phyloP scores from a whole-genome alignment of 1,140 invertebrate species.

The Cherax quadricarinatus region DNA sequence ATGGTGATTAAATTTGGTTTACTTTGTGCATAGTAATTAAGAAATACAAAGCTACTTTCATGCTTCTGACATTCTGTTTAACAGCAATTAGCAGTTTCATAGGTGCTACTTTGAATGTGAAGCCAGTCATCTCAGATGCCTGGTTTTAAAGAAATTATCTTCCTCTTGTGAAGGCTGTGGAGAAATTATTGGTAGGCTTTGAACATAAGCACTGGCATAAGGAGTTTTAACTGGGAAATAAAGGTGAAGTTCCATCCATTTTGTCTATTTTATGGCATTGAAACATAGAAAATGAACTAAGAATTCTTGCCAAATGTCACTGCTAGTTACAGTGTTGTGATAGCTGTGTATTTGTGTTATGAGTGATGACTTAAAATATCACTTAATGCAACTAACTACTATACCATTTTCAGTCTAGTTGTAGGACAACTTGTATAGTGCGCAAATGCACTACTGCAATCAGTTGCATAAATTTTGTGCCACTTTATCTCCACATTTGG shows the following conservation, averaged over 20 bases:
- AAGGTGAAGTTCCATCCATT: constrained; percentile 3
- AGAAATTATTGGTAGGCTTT: neutral
- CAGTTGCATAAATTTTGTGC: neutral
- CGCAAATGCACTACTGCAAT: neutral
- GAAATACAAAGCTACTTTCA: constrained; percentile 2
- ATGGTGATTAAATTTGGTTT: neutral
- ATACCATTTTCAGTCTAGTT: neutral
- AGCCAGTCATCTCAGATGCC: neutral
- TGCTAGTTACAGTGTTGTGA: neutral
- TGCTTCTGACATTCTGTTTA: neutral
- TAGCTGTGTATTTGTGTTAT: neutral
- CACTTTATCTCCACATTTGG: neutral
- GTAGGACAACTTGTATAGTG: neutral
- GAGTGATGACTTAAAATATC: neutral
- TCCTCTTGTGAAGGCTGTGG: neutral
- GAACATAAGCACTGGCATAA: constrained; percentile 14
- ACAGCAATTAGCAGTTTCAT: neutral
- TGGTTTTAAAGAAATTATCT: neutral
- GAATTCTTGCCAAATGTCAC: constrained; percentile 9
- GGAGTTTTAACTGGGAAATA: neutral
- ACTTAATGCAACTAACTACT: neutral
- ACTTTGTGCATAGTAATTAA: neutral
- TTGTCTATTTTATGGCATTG: constrained; percentile 1
- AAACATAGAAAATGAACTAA: constrained; percentile 4
- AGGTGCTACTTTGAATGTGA: neutral